Evolutionary conservation across 2,888 invertebrate genomes (phyloP).

Genomic region (Eupeodes luniger): DNA sequence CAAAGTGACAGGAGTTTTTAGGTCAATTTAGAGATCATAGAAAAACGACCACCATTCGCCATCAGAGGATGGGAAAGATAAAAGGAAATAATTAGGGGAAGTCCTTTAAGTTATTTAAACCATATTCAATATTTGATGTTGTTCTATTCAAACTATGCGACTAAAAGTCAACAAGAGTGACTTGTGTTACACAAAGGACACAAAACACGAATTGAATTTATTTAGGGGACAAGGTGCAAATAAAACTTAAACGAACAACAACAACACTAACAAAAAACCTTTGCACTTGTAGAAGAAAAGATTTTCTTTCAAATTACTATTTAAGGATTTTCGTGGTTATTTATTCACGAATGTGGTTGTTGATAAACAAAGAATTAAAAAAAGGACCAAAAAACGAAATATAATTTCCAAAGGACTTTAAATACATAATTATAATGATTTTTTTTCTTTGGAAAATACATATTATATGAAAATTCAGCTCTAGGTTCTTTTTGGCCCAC

Average conservation of each 20-base stretch:
- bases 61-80: not conserved
- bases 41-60: not conserved
- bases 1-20: slow-evolving; percentile 6
- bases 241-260: not conserved
- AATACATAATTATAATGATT: slow-evolving; percentile 20
- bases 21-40: slow-evolving; percentile 19
- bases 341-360: slow-evolving; percentile 31
- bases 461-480: not conserved
- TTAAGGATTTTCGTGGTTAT: slow-evolving; percentile 22
- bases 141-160: not conserved
- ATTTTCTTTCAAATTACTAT: slow-evolving; percentile 10
- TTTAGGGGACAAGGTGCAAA: slow-evolving; percentile 32
- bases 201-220: not conserved
- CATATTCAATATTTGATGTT: slow-evolving; percentile 10
- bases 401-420: not conserved
- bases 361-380: not conserved
- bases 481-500: not conserved
- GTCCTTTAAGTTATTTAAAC: slow-evolving; percentile 26
- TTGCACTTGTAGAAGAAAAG: not conserved
- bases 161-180: slow-evolving; percentile 21
- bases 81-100: slow-evolving; percentile 20
- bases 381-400: not conserved
- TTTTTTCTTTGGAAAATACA: not conserved
- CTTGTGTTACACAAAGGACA: slow-evolving; percentile 19
- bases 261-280: not conserved